Base-by-base conservation (phyloP, 2,888 invertebrate species). In the Balanococcus diminutus region DNA sequence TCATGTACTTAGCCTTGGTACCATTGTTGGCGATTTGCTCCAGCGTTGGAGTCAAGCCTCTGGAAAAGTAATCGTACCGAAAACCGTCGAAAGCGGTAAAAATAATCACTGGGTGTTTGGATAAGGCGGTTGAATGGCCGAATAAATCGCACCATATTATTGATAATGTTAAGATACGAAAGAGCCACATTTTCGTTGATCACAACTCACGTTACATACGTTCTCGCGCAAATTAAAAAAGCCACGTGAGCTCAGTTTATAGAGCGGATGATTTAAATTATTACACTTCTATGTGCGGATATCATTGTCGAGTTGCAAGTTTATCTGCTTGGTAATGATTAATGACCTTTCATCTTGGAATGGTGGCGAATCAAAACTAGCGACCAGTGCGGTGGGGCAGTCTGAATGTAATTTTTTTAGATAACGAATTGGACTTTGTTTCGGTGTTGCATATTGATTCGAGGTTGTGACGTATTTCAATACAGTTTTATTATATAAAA, bases 11-110 rank as follows among this genome's bases (percentile, higher is more conserved):
- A 0, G 92, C 90, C 87, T 91, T 90, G 4, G 92, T 91, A 5
- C 94, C 94, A 86, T 91, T 89, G 11, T 89, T 88, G 56, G 91
- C 91, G 79, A 95, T 88, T 82, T 90, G 89, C 72, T 92, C 90
- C 90, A 95, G 91, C 88, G 91, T 91, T 0, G 93, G 92, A 0
- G 93, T 92, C 0, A 91, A 88, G 86, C 86, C 72, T 31, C 51
- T 16, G 14, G 39, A 4, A 14, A 87, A 42, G 32, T 46, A 87
- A 39, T 87, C 79, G 31, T 87, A 75, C 88, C 94, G 91, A 89
- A 95, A 94, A 25, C 93, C 94, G 90, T 95, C 95, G 88, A 93
- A 93, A 0, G 94, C 94, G 14, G 94, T 91, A 14, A 94, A 89
- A 36, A 94, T 89, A 84, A 93, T 88, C 87, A 92, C 91, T 0